Evolutionary conservation across 2,888 invertebrate species (phyloP).

Genomic region (Cordilura impudica): DNA sequence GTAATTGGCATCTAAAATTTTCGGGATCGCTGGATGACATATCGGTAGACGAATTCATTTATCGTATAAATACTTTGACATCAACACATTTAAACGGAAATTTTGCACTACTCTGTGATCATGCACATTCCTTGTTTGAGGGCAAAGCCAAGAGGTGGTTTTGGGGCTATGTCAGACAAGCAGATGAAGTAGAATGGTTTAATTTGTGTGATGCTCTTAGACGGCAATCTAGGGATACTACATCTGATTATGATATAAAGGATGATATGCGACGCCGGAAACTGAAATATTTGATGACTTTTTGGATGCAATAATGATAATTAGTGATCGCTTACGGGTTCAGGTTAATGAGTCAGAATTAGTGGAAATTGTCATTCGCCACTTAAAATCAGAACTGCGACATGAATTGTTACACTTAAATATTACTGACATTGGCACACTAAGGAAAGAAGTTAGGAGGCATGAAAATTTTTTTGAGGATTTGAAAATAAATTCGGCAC

Average conservation of each 20-base stretch:
- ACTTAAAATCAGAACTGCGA: background rate
- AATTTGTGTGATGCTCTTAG: slow-evolving; percentile 14
- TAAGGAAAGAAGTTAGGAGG: no score
- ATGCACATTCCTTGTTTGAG: slow-evolving; percentile 22
- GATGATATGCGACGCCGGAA: background rate
- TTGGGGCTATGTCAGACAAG: slow-evolving; percentile 1
- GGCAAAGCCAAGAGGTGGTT: slow-evolving; percentile 14
- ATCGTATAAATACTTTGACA: slow-evolving; percentile 18
- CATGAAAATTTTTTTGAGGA: background rate
- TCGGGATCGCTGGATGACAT: background rate
- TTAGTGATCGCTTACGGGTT: background rate
- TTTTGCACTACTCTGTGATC: slow-evolving; percentile 11
- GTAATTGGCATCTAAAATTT: slow-evolving; percentile 25
- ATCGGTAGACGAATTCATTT: slow-evolving; percentile 30
- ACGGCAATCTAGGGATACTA: slow-evolving; percentile 17
- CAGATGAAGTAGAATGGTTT: background rate
- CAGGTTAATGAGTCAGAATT: background rate
- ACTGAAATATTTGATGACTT: slow-evolving; percentile 33
- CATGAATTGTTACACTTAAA: background rate
- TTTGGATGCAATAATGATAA: slow-evolving; percentile 5
- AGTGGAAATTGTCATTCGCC: background rate
- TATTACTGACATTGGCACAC: slow-evolving; percentile 16
- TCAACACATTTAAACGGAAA: slow-evolving; percentile 3
- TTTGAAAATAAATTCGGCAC: no score
- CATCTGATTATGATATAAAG: background rate